Evolutionary conservation across 2,888 invertebrate genomes (phyloP).

Genomic region (Ferrisia virgata): DNA sequence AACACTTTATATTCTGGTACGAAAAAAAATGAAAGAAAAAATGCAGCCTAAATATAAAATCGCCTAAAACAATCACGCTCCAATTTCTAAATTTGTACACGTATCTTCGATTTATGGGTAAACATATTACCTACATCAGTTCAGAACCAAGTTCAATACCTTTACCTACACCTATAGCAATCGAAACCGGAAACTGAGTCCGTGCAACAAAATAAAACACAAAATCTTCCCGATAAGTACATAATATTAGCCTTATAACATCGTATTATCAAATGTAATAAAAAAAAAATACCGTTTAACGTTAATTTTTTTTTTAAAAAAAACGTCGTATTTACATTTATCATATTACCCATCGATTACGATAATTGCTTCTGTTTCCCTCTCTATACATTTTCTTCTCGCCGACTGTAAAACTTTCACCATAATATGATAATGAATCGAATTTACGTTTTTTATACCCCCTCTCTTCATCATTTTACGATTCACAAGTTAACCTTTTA

Average conservation of each 20-base stretch:
- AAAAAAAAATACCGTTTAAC: not conserved
- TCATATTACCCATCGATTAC: not conserved
- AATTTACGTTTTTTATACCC: not conserved
- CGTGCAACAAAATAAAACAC: not conserved
- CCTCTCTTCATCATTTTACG: no score
- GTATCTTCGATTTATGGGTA: not conserved
- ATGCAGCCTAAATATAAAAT: not conserved
- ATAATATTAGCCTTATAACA: no score
- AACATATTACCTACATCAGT: no score
- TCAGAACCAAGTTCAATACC: not conserved
- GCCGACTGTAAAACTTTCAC: not conserved
- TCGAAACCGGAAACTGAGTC: not conserved
- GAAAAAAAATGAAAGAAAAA: no score
- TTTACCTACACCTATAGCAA: no score
- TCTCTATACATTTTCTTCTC: not conserved
- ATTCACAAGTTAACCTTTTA: not conserved
- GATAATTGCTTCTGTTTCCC: not conserved
- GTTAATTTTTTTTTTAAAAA: not conserved
- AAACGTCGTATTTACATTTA: not conserved
- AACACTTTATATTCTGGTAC: not conserved
- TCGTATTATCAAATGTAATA: not conserved
- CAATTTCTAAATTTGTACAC: not conserved
- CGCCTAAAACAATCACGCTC: not conserved
- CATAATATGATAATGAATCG: not conserved
- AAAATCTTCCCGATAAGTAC: no score